These are phyloP conservation scores for Puntigrus tetrazona DNA, from an alignment of 2,113 vertebrate genomes.

Conservation along the genomic window DNA sequence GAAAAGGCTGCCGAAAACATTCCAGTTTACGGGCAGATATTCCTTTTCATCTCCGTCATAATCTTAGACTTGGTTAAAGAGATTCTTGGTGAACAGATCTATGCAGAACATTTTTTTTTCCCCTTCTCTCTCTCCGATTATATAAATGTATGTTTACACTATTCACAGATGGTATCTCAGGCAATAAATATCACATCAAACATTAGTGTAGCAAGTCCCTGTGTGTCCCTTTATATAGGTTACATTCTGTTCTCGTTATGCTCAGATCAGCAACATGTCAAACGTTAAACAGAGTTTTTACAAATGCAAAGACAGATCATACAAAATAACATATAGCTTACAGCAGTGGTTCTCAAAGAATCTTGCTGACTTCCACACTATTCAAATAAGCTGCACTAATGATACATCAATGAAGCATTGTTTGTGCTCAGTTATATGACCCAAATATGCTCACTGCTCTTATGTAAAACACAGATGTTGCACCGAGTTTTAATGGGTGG, in stretches of 20 bases:
- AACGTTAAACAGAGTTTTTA: not conserved
- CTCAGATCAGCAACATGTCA: conserved; percentile 4
- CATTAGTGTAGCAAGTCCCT: not conserved
- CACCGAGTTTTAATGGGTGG: not conserved
- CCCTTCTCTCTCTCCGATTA: not conserved
- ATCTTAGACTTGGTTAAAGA: not conserved
- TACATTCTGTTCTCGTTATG: not conserved
- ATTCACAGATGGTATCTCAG: not conserved
- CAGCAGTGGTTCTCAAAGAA: not conserved
- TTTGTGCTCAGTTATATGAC: not conserved
- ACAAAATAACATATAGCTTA: not conserved
- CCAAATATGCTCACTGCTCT: not conserved
- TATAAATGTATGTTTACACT: not conserved
- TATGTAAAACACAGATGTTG: not conserved
- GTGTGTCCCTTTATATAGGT: not conserved
- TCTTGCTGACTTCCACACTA: not conserved
- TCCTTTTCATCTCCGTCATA: not conserved
- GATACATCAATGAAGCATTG: not conserved
- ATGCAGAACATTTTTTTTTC: not conserved
- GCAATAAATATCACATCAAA: not conserved
- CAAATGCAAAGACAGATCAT: not conserved
- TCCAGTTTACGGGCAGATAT: conserved; percentile 36
- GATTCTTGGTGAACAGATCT: not conserved
- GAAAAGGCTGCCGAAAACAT: conserved; percentile 14
- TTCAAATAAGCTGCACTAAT: not conserved